Evolutionary conservation across 2,113 vertebrate genomes (phyloP).

Genomic region (Capreolus pygargus): DNA sequence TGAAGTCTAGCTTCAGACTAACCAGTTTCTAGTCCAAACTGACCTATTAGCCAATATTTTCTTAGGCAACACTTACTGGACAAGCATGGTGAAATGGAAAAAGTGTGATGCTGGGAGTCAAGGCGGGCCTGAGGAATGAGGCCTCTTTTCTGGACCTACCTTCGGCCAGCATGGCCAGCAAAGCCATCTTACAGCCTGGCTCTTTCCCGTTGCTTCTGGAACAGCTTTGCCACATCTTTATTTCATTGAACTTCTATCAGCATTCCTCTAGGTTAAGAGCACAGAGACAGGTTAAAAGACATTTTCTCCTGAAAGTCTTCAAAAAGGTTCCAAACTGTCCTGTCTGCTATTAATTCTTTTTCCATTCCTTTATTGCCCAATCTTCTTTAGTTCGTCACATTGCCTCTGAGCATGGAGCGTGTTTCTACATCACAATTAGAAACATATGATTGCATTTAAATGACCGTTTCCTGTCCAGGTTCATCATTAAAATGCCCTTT

Average conservation of each 20-base stretch:
- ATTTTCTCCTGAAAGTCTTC: constrained; percentile 19
- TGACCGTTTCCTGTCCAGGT: constrained; percentile 50
- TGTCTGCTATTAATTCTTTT: constrained; percentile 47
- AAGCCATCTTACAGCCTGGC: not conserved
- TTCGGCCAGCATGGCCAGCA: constrained; percentile 17
- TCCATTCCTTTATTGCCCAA: constrained; percentile 30
- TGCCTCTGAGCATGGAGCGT: not conserved
- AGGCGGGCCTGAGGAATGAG: constrained; percentile 41
- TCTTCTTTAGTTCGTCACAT: constrained; percentile 38
- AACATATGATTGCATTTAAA: constrained; percentile 53
- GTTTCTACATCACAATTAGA: constrained; percentile 49
- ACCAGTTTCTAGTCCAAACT: constrained; percentile 44
- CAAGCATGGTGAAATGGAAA: constrained; percentile 43
- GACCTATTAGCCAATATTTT: constrained; percentile 54
- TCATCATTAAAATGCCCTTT: not conserved
- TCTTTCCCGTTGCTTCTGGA: not conserved
- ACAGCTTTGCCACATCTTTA: not conserved
- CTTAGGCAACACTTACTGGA: constrained; percentile 62
- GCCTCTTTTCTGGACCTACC: constrained; percentile 25
- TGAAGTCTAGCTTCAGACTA: constrained; percentile 45
- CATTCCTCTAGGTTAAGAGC: not conserved
- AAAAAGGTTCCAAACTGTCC: constrained; percentile 21
- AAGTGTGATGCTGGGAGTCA: constrained; percentile 37
- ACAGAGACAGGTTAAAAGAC: constrained; percentile 21
- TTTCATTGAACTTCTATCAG: not conserved